Evolutionary conservation across 2,888 invertebrate genomes (phyloP).

Genomic region (Polyommatus iphigenia): DNA sequence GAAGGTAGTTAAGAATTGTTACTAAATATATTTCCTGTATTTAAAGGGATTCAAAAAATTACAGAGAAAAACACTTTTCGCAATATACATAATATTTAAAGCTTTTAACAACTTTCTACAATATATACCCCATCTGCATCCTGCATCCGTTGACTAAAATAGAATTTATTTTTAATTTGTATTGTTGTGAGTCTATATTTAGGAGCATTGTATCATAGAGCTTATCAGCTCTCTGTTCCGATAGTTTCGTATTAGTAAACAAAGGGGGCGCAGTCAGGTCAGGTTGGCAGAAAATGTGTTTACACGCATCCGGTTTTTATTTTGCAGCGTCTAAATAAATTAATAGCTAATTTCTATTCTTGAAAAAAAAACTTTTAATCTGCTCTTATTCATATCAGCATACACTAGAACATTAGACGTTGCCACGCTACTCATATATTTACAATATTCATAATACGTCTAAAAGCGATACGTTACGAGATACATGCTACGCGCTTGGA

Average conservation of each 20-base stretch:
- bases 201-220: neutral
- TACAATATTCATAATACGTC: no score
- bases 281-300: constrained; percentile 56
- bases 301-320: constrained; percentile 27
- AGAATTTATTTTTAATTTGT: neutral
- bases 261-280: constrained; percentile 54
- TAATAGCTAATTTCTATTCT: neutral
- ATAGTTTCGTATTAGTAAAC: constrained; percentile 33
- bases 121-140: neutral
- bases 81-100: no score
- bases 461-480: neutral
- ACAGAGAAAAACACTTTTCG: no score
- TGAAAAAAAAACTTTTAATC: no score
- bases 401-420: neutral
- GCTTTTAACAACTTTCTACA: neutral
- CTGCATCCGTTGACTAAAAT: neutral
- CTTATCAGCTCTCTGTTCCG: neutral
- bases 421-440: no score
- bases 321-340: neutral
- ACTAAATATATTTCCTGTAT: no score
- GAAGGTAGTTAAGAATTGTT: no score
- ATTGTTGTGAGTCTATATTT: neutral
- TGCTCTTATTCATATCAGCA: neutral
- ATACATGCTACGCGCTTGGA: neutral
- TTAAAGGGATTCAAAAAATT: no score